These are phyloP conservation scores for Cylindroiulus punctatus DNA, from an alignment of 2,888 invertebrate genomes.

Conservation along the genomic window DNA sequence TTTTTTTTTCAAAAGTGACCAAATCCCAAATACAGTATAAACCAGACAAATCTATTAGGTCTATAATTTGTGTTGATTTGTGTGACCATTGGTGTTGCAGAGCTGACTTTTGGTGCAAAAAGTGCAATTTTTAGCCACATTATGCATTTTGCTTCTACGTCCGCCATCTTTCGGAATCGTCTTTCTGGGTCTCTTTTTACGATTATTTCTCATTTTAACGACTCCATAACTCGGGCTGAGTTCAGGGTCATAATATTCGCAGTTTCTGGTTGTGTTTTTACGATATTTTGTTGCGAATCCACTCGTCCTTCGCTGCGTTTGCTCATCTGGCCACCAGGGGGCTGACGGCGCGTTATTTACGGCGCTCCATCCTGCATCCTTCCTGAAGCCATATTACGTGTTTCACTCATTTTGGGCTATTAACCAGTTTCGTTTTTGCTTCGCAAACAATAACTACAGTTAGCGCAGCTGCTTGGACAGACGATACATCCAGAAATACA, in stretches of 20 bases:
- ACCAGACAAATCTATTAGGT: no score
- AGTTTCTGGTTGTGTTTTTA: background rate
- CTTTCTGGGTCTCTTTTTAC: background rate
- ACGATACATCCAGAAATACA: conserved; percentile 29
- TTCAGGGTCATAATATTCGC: conserved; percentile 15
- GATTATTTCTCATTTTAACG: background rate
- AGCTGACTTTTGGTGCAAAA: no score
- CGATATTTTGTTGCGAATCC: background rate
- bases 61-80: no score
- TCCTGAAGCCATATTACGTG: background rate
- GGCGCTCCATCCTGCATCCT: background rate
- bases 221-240: background rate
- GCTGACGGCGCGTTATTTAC: background rate
- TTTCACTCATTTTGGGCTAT: background rate
- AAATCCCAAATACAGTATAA: no score
- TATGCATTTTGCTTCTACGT: background rate
- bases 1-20: no score
- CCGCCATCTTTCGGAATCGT: background rate
- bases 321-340: background rate
- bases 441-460: conserved; percentile 28
- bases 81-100: no score
- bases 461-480: background rate
- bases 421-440: conserved; percentile 10
- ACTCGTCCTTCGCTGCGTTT: conserved; percentile 9
- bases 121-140: background rate